A percentile compares a stretch with the other conserved stretches of the same genome.
Evolutionary conservation across 2,113 vertebrate genomes (phyloP).

Genomic region (Lanius ludovicianus): DNA sequence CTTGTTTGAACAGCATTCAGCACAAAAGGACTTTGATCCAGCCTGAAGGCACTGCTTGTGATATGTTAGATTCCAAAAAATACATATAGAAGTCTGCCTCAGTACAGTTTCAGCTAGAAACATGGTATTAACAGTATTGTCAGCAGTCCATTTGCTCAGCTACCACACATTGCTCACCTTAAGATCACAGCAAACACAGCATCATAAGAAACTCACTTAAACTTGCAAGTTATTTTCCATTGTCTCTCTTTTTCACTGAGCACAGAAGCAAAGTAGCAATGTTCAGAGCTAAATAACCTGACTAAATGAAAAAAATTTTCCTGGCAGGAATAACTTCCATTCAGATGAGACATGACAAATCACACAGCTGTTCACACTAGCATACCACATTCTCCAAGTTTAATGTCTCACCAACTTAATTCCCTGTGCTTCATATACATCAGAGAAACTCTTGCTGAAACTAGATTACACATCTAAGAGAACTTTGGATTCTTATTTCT

Average conservation of each 20-base stretch:
- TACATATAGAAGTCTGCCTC: background rate
- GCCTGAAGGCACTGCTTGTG: background rate
- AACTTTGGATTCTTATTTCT: background rate
- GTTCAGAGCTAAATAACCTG: background rate
- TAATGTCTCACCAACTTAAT: background rate
- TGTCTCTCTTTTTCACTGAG: background rate
- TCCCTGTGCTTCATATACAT: background rate
- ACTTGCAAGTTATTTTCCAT: background rate
- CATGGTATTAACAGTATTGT: background rate
- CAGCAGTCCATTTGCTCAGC: background rate
- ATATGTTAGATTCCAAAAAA: background rate
- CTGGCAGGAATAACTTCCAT: background rate
- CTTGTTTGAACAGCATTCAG: constrained; percentile 53
- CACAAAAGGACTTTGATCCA: constrained; percentile 17
- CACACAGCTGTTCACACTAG: background rate
- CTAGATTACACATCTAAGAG: background rate
- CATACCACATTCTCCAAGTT: background rate
- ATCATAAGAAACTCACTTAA: background rate
- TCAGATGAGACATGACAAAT: background rate
- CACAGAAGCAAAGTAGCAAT: background rate
- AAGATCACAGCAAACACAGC: background rate
- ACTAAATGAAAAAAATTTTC: background rate
- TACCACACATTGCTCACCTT: accelerated
- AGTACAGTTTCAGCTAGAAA: background rate
- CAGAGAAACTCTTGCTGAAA: background rate